Evolutionary conservation across 2,113 vertebrate genomes (phyloP), one percentile per base, ranked within the genome.

Genomic region (Dipodomys spectabilis): DNA sequence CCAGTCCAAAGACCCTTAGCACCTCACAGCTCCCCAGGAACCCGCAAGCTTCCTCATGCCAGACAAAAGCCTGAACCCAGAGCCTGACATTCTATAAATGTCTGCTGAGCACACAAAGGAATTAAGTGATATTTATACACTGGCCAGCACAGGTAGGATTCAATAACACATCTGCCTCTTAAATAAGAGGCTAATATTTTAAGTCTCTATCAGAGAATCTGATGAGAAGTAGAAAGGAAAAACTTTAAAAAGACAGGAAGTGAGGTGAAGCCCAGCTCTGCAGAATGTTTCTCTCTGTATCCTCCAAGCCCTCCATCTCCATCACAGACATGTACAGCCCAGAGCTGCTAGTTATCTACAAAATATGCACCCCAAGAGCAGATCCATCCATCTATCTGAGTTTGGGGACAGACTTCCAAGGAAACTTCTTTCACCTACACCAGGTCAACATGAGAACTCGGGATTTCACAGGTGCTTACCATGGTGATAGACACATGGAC

Each of bases 121-220:
- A 93, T 44, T 73, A 69, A 73, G 32, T 62, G 71, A 85, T 90
- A 95, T 95, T 92, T 92, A 93, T 72, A 93, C 32, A 82, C 60
- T 88, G 69, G 82, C 60, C 90, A 68, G 25, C 57, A 27, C 49
- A 92, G 67, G 62, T 9, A 79, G 53, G 67, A 92, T 65, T 92
- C 93, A 88, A 45, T 91, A 88, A 65, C 28, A 67, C 44, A 68
- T 30, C 20, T 35, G 25, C n/a, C 45, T 88, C 44, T 62, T 84
- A 73, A 93, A 90, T 93, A n/a, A n/a, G n/a, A n/a, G n/a, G 90
- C 73, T 94, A 87, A 71, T 72, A 71, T 89, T 74, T 90, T 71
- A 85, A 92, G 78, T 83, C 69, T 92, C 8, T 27, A 85, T 19
- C 16, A n/a, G 12, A 94, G 57, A 84, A 95, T 82, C 1, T 67